Base-by-base conservation (phyloP, 2,797 vertebrate species). In the Cossypha dichroa region DNA sequence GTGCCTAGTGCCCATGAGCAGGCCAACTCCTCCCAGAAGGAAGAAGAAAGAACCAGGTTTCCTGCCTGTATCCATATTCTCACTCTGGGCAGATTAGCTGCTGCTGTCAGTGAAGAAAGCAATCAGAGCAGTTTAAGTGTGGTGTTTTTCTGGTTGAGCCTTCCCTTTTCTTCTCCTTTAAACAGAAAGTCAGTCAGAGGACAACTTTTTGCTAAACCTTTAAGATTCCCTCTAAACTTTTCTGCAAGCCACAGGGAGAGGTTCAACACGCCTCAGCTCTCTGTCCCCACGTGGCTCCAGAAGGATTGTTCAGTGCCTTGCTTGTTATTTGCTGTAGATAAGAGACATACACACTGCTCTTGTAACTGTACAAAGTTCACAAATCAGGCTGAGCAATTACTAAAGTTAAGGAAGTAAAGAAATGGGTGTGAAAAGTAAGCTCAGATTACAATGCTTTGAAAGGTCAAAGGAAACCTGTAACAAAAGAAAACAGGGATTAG, bases 251-350 rank as follows among this genome's bases (percentile, higher is more conserved):
- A 0, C 16, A 58, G 36, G 62, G 11, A 66, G 23, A 52, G 13
- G 19, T 33, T 23, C 31, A 84, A 10, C 36, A 5, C 21, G 12
- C 13, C 49, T 69, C 80, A 81, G 69, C 21, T 54, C 9, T 36
- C 38, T 85, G 68, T 56, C 48, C 80, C 48, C 56, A 38, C 7
- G 13, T 93, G 88, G 67, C 31, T 85, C 59, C 70, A 87, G 63
- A 76, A 52, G 70, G n/a, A 84, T 38, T 66, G 55, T 54, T 88
- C 74, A 67, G 38, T 2, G 3, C 46, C 52, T 70, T 55, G 54
- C 41, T 38, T 82, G 45, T 40, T 93, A 81, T 88, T 95, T 91
- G 69, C 54, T 69, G 29, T 40, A 90, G 90, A 84, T 88, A 89
- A 94, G 66, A 81, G 29, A 76, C 13, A 11, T 4, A 20, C 2